Conservation (phyloP, 2,888 invertebrate genomes). For the Noctua janthina region DNA sequence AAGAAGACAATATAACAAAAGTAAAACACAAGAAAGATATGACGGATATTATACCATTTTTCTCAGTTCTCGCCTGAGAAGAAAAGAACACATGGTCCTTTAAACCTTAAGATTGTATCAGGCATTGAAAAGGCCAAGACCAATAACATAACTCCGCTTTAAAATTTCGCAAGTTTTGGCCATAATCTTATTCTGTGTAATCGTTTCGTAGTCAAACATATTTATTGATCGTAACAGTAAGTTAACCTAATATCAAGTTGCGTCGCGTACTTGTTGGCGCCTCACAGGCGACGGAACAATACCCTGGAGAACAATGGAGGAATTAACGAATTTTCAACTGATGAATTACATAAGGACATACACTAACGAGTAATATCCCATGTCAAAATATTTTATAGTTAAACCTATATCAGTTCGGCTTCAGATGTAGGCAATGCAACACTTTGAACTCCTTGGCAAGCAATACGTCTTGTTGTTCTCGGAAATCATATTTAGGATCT, state of each 20-base stretch:
- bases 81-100: slow-evolving; percentile 6
- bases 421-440: slow-evolving; percentile 43
- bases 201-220: slow-evolving; percentile 41
- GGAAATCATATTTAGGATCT: slow-evolving; percentile 17
- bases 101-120: slow-evolving; percentile 42
- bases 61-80: background rate
- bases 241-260: slow-evolving; percentile 66
- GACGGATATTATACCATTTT: background rate
- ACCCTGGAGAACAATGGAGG: slow-evolving; percentile 62
- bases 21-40: background rate
- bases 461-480: slow-evolving; percentile 24
- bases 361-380: slow-evolving; percentile 11
- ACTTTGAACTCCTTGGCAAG: slow-evolving; percentile 50
- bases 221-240: slow-evolving; percentile 61
- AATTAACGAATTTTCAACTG: slow-evolving; percentile 63
- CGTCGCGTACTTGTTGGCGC: slow-evolving; percentile 66
- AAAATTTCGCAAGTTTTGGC: slow-evolving; percentile 33
- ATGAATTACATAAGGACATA: slow-evolving; percentile 36
- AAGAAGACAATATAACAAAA: background rate
- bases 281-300: slow-evolving; percentile 60
- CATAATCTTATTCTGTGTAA: slow-evolving; percentile 43
- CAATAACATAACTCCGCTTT: slow-evolving; percentile 17
- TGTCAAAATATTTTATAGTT: slow-evolving; percentile 13
- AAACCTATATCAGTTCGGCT: slow-evolving; percentile 24
- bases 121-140: slow-evolving; percentile 31